Evolutionary conservation across 2,113 vertebrate species (phyloP).

Genomic region (Bubo blakistoni): DNA sequence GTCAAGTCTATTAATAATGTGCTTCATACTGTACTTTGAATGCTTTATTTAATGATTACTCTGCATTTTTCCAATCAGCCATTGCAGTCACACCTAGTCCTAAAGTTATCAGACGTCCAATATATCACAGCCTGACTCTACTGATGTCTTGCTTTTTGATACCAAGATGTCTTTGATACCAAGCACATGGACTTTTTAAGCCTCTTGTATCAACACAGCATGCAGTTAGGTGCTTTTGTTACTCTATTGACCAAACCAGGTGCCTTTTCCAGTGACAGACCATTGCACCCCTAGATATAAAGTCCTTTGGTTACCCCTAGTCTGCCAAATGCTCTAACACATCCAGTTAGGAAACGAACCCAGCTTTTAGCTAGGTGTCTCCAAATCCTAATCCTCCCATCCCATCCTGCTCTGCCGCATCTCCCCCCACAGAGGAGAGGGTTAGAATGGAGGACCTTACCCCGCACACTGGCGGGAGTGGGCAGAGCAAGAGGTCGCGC

Average conservation of each 20-base stretch:
- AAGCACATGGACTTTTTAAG: not conserved
- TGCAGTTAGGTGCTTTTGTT: not conserved
- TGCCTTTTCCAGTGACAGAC: not conserved
- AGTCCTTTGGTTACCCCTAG: not conserved
- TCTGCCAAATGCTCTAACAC: not conserved
- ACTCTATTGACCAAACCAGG: not conserved
- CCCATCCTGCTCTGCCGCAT: accelerated
- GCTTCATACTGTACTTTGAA: not conserved
- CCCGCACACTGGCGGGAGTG: accelerated
- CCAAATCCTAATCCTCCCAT: not conserved
- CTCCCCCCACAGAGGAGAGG: not conserved
- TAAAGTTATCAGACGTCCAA: not conserved
- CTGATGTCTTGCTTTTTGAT: not conserved
- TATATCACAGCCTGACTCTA: not conserved
- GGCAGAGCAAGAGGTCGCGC: not conserved
- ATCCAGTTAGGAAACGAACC: not conserved
- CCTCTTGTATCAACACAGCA: not conserved
- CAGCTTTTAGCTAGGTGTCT: not conserved
- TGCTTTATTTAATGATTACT: not conserved
- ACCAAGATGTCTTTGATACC: not conserved
- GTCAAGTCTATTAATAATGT: not conserved
- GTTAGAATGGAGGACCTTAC: not conserved
- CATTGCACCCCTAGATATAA: not conserved
- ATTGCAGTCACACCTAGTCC: not conserved
- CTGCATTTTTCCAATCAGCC: not conserved